Conservation (phyloP, 2,113 vertebrate species). For the Tursiops truncatus region DNA sequence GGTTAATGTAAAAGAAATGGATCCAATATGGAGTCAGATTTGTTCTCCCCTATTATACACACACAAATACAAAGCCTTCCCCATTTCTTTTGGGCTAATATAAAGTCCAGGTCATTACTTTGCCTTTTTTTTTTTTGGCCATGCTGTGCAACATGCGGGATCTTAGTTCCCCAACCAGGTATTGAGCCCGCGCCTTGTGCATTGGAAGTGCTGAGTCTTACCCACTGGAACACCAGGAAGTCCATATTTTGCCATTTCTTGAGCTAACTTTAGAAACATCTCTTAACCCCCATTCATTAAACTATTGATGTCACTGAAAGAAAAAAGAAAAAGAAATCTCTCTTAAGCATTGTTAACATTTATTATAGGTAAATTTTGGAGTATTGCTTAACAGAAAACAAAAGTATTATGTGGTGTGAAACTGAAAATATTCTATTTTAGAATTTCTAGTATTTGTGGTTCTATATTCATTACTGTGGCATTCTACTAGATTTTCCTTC, state of each 20-base stretch:
- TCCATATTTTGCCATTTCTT: background rate
- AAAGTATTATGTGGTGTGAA: background rate
- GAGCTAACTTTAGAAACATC: background rate
- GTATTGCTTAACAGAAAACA: constrained; percentile 30
- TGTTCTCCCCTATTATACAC: background rate
- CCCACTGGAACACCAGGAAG: too few relatives aligned
- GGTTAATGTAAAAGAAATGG: background rate
- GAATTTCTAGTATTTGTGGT: background rate
- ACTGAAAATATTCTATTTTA: background rate
- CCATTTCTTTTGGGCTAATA: background rate
- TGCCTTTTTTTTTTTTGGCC: too few relatives aligned
- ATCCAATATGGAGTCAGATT: background rate
- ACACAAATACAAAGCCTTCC: background rate
- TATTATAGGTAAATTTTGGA: background rate
- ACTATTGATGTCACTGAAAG: background rate
- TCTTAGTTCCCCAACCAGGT: too few relatives aligned
- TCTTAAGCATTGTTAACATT: background rate
- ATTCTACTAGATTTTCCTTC: background rate
- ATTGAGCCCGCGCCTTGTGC: fast-evolving
- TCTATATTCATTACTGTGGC: background rate
- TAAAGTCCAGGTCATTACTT: background rate
- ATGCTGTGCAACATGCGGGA: too few relatives aligned
- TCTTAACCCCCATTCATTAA: background rate
- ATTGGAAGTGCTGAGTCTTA: too few relatives aligned
- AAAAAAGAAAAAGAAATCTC: background rate